These are phyloP conservation scores for Regulus satrapa DNA, from an alignment of 2,113 vertebrate genomes.

Conservation along the genomic window DNA sequence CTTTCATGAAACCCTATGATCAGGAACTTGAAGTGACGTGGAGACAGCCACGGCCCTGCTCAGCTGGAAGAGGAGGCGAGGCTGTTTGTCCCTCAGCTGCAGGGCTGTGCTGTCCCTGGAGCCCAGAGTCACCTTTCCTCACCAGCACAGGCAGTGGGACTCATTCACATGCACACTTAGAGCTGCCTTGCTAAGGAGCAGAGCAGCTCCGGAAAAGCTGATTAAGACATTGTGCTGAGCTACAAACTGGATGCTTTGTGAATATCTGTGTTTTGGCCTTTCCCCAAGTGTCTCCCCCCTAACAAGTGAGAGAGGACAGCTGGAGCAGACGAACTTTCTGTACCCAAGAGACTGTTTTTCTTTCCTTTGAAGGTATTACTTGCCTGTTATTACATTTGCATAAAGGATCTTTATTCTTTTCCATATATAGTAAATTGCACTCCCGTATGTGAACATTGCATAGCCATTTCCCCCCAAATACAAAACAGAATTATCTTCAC, in stretches of 20 bases:
- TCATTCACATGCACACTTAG: background rate
- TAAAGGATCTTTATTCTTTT: slow-evolving; percentile 22
- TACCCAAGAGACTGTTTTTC: background rate
- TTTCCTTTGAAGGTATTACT: slow-evolving; percentile 49
- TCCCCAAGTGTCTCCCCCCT: background rate
- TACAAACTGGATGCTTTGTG: slow-evolving; percentile 10
- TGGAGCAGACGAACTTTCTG: slow-evolving; percentile 27
- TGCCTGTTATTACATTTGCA: slow-evolving; percentile 42
- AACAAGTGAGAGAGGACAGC: slow-evolving; percentile 41
- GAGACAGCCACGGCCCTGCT: background rate
- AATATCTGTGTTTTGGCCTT: slow-evolving; percentile 30
- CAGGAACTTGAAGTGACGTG: background rate
- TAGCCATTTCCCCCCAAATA: background rate
- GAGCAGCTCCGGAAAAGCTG: slow-evolving; percentile 19
- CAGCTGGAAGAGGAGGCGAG: background rate
- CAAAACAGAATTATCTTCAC: slow-evolving; percentile 30
- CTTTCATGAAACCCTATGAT: background rate
- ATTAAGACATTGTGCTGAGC: background rate
- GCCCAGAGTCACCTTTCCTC: background rate
- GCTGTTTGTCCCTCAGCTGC: background rate
- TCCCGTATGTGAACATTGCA: background rate
- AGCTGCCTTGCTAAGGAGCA: no score
- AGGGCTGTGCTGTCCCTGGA: background rate
- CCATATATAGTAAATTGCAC: slow-evolving; percentile 55
- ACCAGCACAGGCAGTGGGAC: background rate